These are phyloP conservation scores for Melieria omissa DNA, from an alignment of 2,888 invertebrate species.

Conservation along the genomic window DNA sequence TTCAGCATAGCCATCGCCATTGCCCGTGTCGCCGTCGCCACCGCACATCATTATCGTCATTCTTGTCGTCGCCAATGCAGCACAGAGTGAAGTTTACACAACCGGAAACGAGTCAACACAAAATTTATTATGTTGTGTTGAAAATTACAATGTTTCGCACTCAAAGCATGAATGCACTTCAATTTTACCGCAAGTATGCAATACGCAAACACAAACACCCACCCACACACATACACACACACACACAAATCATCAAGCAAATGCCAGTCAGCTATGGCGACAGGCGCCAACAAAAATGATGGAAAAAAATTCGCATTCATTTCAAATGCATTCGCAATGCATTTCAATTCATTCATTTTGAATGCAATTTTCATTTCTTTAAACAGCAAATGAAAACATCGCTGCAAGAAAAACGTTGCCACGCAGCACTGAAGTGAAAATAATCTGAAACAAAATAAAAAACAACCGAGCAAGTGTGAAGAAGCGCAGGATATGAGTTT, in stretches of 20 bases:
- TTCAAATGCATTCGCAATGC: slow-evolving; percentile 36
- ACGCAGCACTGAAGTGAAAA: not conserved
- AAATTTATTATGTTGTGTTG: slow-evolving; percentile 38
- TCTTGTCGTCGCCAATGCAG: not conserved
- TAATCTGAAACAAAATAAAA: slow-evolving; percentile 16
- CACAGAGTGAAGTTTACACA: slow-evolving; percentile 6
- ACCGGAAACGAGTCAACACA: slow-evolving; percentile 31
- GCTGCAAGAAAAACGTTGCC: slow-evolving; percentile 1
- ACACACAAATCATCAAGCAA: slow-evolving; percentile 2
- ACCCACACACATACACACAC: slow-evolving; percentile 11
- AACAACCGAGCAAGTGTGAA: slow-evolving; percentile 18
- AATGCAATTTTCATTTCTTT: slow-evolving; percentile 39
- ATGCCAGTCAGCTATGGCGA: not conserved
- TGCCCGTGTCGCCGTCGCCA: not conserved
- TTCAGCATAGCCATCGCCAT: not conserved
- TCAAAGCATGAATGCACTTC: slow-evolving; percentile 41
- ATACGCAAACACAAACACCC: slow-evolving; percentile 6
- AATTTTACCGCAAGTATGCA: slow-evolving; percentile 7
- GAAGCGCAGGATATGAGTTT: slow-evolving; percentile 16
- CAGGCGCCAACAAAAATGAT: not conserved
- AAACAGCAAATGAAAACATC: slow-evolving; percentile 23
- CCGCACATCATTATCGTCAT: not conserved
- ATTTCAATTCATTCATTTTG: slow-evolving; percentile 39
- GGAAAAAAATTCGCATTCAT: slow-evolving; percentile 30
- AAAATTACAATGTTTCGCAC: slow-evolving; percentile 45